Evolutionary conservation across 2,888 invertebrate genomes (phyloP).

Genomic region (Dromius quadrimaculatus): DNA sequence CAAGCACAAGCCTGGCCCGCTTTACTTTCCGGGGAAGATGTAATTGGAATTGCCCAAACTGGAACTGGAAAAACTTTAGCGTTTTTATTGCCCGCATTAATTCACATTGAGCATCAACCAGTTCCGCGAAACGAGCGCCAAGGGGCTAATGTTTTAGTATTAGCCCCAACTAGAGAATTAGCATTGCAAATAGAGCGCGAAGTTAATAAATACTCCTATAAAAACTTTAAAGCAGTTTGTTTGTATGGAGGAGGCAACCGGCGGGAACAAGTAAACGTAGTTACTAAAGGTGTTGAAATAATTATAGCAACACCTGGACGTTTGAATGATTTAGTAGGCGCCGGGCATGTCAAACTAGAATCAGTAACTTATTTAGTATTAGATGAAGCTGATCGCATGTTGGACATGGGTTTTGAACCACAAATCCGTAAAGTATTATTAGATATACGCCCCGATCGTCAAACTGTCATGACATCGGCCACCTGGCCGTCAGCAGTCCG

Average conservation of each 20-base stretch:
- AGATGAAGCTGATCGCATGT: constrained; percentile 93
- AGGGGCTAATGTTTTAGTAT: constrained; percentile 88
- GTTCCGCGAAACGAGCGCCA: constrained; percentile 77
- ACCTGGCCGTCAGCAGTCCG: constrained; percentile 95
- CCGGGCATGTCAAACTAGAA: constrained; percentile 78
- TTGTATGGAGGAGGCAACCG: constrained; percentile 92
- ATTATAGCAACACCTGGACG: constrained; percentile 96
- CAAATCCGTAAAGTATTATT: constrained; percentile 87
- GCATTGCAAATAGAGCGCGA: constrained; percentile 94
- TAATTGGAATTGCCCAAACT: constrained; percentile 97
- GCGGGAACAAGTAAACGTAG: constrained; percentile 79
- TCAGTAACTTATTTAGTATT: constrained; percentile 89
- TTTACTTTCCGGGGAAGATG: constrained; percentile 87
- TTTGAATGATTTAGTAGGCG: constrained; percentile 87
- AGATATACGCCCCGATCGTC: constrained; percentile 87
- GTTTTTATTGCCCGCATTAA: constrained; percentile 90
- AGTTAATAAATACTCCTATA: constrained; percentile 89
- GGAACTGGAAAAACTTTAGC: constrained; percentile 94
- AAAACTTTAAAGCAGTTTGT: constrained; percentile 88
- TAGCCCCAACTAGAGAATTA: constrained; percentile 94
- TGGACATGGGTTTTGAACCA: constrained; percentile 89
- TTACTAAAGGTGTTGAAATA: constrained; percentile 89
- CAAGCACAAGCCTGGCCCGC: constrained; percentile 97
- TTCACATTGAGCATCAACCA: constrained; percentile 90
- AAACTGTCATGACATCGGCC: constrained; percentile 98